phyloP scores from a whole-genome alignment of 2,888 invertebrate species.

The Eutolmus rufibarbis region DNA sequence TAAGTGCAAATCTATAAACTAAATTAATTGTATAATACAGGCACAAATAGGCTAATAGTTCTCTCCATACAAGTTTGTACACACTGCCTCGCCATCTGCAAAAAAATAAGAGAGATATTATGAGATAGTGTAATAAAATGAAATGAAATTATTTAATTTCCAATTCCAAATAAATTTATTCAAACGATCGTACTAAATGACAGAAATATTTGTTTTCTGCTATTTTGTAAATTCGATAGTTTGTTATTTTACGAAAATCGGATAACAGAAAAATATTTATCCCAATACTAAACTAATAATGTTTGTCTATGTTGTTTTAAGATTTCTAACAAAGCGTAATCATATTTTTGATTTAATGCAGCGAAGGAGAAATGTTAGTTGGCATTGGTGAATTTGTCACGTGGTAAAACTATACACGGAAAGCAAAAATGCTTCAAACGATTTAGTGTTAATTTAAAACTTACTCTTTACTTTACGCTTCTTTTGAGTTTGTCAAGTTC shows the following conservation, averaged over 20 bases:
- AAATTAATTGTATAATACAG: slow-evolving; percentile 88
- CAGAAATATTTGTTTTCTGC: not conserved
- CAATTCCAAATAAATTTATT: not conserved
- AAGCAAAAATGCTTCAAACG: not conserved
- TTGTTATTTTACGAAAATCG: too few species aligned
- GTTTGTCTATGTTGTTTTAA: not conserved
- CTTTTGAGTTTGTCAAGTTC: not conserved
- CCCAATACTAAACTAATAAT: not conserved
- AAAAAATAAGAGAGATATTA: slow-evolving; percentile 53
- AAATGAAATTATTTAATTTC: not conserved
- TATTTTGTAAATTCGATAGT: not conserved
- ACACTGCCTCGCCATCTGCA: slow-evolving; percentile 95
- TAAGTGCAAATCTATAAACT: slow-evolving; percentile 83
- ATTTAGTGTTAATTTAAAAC: not conserved
- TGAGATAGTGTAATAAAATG: not conserved
- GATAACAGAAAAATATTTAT: not conserved
- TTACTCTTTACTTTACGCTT: not conserved
- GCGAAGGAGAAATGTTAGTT: not conserved
- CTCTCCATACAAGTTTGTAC: slow-evolving; percentile 94
- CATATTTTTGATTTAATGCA: not conserved
- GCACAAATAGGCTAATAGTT: slow-evolving; percentile 84
- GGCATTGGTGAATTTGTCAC: not conserved
- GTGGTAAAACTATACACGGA: not conserved
- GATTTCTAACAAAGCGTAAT: not conserved
- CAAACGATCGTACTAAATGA: not conserved